phyloP scores from a whole-genome alignment of 2,888 invertebrate genomes.

The Clepsis dumicolana region DNA sequence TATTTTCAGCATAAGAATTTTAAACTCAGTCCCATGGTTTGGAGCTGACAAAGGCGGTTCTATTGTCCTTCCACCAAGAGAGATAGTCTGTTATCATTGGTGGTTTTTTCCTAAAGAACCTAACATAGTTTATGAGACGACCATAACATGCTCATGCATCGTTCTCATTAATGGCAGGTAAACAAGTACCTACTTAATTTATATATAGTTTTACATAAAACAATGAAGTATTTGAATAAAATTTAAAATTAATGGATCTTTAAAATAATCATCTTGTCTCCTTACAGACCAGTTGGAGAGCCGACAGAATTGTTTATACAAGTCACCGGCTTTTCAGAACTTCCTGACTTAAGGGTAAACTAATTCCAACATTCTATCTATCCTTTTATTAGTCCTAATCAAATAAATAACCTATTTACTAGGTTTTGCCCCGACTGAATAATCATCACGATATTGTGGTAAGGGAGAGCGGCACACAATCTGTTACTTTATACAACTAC shows the following conservation, averaged over 20 bases:
- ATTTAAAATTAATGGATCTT: not conserved
- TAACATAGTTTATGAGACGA: slow-evolving; percentile 73
- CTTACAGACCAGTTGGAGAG: slow-evolving; percentile 75
- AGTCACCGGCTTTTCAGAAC: slow-evolving; percentile 76
- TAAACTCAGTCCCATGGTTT: slow-evolving; percentile 72
- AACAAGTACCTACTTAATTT: slow-evolving; percentile 16
- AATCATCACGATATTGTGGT: slow-evolving; percentile 76
- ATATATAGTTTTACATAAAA: not conserved
- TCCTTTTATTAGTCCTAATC: not conserved
- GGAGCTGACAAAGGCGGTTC: slow-evolving; percentile 72
- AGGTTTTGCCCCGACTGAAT: slow-evolving; percentile 72
- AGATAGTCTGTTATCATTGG: slow-evolving; percentile 74
- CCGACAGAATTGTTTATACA: slow-evolving; percentile 72
- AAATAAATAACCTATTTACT: slow-evolving; percentile 9
- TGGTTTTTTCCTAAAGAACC: slow-evolving; percentile 77
- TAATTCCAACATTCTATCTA: not conserved
- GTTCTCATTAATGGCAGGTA: slow-evolving; percentile 75
- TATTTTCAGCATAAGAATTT: slow-evolving; percentile 69
- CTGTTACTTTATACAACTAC: slow-evolving; percentile 71
- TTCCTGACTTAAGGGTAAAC: slow-evolving; percentile 72
- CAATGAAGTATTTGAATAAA: not conserved
- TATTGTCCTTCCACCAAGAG: slow-evolving; percentile 72
- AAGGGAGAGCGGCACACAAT: slow-evolving; percentile 58
- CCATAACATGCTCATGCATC: slow-evolving; percentile 72
- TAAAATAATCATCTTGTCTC: no score